These are phyloP conservation scores for Albula glossodonta DNA, from an alignment of 2,113 vertebrate genomes.

Conservation along the genomic window DNA sequence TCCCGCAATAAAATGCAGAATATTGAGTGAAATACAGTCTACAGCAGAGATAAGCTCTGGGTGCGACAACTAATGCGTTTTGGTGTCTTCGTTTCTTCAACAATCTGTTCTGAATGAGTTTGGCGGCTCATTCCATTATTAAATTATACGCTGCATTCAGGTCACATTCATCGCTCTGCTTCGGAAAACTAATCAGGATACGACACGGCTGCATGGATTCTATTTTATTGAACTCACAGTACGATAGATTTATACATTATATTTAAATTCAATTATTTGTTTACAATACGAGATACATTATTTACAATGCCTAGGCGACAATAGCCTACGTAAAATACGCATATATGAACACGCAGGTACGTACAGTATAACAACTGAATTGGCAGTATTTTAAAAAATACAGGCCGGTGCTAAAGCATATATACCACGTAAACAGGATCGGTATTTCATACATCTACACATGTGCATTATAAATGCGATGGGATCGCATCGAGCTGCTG, in stretches of 20 bases:
- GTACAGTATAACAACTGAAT: neutral
- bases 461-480: slow-evolving; percentile 33
- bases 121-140: slow-evolving; percentile 39
- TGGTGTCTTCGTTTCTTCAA: slow-evolving; percentile 48
- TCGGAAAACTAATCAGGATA: slow-evolving; percentile 21
- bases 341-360: neutral
- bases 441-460: slow-evolving; percentile 9
- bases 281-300: neutral
- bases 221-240: slow-evolving; percentile 22
- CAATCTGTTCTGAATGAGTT: slow-evolving; percentile 37
- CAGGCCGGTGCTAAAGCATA: neutral
- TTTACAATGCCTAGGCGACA: slow-evolving; percentile 31
- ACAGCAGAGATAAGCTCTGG: slow-evolving; percentile 61
- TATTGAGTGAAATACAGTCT: slow-evolving; percentile 38
- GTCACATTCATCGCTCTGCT: slow-evolving; percentile 45
- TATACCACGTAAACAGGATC: slow-evolving; percentile 13
- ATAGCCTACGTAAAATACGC: slow-evolving; percentile 28
- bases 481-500: slow-evolving; percentile 23
- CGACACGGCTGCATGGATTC: neutral
- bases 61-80: slow-evolving; percentile 69
- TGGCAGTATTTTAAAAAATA: neutral
- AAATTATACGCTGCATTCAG: slow-evolving; percentile 37
- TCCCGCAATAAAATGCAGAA: neutral
- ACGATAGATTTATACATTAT: slow-evolving; percentile 31
- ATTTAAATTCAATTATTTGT: neutral